Conservation (phyloP, 2,888 invertebrate species). For the Polymixis lichenea region DNA sequence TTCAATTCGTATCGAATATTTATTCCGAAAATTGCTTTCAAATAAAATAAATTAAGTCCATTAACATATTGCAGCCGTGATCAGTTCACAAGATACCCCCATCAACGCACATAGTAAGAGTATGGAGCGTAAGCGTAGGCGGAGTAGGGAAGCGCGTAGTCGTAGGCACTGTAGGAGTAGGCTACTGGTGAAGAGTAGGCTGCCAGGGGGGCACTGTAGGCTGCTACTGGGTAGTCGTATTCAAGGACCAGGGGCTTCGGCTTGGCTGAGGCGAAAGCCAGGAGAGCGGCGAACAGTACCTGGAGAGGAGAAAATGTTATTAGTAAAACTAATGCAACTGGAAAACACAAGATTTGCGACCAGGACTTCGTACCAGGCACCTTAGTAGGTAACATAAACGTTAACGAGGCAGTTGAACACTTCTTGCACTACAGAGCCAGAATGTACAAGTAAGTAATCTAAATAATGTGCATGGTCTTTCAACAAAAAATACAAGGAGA, state of each 20-base stretch:
- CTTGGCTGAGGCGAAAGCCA: conserved; percentile 89
- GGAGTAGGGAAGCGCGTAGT: conserved; percentile 78
- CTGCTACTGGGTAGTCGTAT: conserved; percentile 81
- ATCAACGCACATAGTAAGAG: conserved; percentile 81
- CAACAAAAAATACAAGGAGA: neutral
- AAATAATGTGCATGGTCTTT: neutral
- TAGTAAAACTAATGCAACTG: neutral
- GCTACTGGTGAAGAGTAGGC: conserved; percentile 88
- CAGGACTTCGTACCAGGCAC: neutral
- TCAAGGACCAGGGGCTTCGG: conserved; percentile 86
- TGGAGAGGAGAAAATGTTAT: conserved; percentile 59
- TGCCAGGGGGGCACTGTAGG: conserved; percentile 86
- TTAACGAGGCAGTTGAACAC: neutral
- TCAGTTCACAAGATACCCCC: conserved; percentile 4
- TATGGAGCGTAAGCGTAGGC: conserved; percentile 82
- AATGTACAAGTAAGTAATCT: neutral
- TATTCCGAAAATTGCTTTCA: conserved; percentile 43
- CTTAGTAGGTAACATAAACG: neutral
- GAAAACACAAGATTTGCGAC: neutral
- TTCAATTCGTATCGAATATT: conserved; percentile 37
- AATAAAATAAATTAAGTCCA: conserved; percentile 38
- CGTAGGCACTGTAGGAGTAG: conserved; percentile 80
- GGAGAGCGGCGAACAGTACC: conserved; percentile 87
- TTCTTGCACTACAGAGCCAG: neutral
- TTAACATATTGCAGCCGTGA: neutral